Percentiles rank a stretch among this genome's conserved stretches.
Evolutionary conservation across 1,140 invertebrate species (phyloP).

Genomic region (Drosophila nannoptera): DNA sequence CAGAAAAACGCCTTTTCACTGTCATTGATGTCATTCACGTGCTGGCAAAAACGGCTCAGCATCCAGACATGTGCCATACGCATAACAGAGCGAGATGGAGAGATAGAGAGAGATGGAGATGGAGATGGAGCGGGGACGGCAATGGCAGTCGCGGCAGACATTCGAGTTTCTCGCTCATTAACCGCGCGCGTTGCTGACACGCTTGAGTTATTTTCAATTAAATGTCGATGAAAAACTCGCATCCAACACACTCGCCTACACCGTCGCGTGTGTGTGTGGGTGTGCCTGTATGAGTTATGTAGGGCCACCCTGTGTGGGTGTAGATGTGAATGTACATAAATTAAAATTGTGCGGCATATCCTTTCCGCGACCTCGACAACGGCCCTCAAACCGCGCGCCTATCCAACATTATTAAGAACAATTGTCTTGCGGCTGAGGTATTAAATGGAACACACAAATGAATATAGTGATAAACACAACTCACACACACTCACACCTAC

Average conservation of each 20-base stretch:
- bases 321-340: constrained; percentile 59
- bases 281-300: constrained; percentile 10
- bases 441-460: constrained; percentile 50
- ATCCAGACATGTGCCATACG: constrained; percentile 26
- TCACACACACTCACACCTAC: neutral
- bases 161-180: constrained; percentile 77
- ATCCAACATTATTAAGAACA: constrained; percentile 49
- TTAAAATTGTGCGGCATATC: constrained; percentile 63
- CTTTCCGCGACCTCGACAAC: constrained; percentile 50
- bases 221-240: constrained; percentile 74
- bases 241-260: constrained; percentile 29
- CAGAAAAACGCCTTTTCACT: constrained; percentile 74
- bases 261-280: constrained; percentile 12
- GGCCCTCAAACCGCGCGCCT: constrained; percentile 57
- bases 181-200: constrained; percentile 75
- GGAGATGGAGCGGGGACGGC: neutral
- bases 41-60: constrained; percentile 40
- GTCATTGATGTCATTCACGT: constrained; percentile 74
- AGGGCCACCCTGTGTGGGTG: neutral
- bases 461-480: constrained; percentile 22
- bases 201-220: constrained; percentile 78
- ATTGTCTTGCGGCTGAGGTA: constrained; percentile 52
- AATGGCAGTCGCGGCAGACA: constrained; percentile 63
- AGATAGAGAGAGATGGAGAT: constrained; percentile 13
- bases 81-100: constrained; percentile 26